Evolutionary conservation across 2,797 vertebrate species (phyloP), one percentile per base, ranked within the genome.

Genomic region (Balearica regulorum): DNA sequence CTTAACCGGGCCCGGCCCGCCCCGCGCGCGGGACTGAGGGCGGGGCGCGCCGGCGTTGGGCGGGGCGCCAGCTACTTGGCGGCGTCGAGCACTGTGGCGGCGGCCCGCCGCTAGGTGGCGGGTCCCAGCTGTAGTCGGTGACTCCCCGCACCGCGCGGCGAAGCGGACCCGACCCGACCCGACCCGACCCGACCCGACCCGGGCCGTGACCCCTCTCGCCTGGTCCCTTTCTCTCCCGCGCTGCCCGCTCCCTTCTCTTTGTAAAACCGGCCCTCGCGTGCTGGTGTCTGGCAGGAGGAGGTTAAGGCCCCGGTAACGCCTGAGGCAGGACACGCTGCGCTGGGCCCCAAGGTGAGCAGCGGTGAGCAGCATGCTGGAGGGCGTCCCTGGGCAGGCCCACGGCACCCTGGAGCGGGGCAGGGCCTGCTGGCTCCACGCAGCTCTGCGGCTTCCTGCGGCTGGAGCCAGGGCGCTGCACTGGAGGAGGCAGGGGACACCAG

Each of bases 181-280:
- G 19, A 16, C 6, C 18, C 26, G 21, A 26, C 19, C 28, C 16
- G 39, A 22, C 6, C 24, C 25, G 37, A 13, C 21, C 11, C 39
- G 19, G 9, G 93, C 76, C 44, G 71, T 57, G 35, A n/a, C 81
- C 60, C 71, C 83, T 60, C 26, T 44, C 57, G 79, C 71, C 70
- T 55, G 10, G 11, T 9, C 11, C 39, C 49, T 44, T 58, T 51
- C 62, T 49, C 6, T 24, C 29, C 18, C 35, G 29, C 75, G 57
- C 93, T 70, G 55, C 79, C 48, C 83, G 53, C 94, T 70, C 53
- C 79, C 57, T 53, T n/a, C 48, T 4, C 44, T 61, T 93, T 53
- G 76, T 75, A 21, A 71, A 91, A 77, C 78, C 82, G 31, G 48
- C n/a, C 65, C 75, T 60, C 31, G 48, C 7, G 9, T 5, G 20